Evolutionary conservation across 2,888 invertebrate genomes (phyloP), one percentile per base, ranked within the genome.

Genomic region (Drosophila nigritarsus): DNA sequence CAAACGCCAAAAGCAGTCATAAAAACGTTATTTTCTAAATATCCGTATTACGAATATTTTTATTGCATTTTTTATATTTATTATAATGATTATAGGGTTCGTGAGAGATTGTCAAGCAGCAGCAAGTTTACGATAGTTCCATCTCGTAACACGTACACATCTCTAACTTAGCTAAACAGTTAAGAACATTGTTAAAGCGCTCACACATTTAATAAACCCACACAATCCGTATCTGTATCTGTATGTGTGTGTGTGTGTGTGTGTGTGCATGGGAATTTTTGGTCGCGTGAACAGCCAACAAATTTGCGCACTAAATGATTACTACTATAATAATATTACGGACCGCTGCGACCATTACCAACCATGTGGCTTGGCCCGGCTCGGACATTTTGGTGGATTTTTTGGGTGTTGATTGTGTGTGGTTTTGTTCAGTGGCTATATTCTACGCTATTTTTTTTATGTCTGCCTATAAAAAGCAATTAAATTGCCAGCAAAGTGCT

Each of bases 251-350:
- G 24, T 62, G n/a, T n/a, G n/a, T 9, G 11, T 20, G 20, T 20
- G 45, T 45, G 42, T 45, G 56, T 45, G 45, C 42, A 29, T 56
- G 65, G 49, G 65, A 67, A 65, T 68, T 55, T 71, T 65, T 49
- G 59, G 66, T 70, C 67, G 74, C 77, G 67, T 73, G 68, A 80
- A 75, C 77, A 77, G 72, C 78, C 70, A 78, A 80, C 82, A 80
- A 88, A 88, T 83, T 83, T 82, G 73, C 71, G 72, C 87, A 78
- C 87, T 86, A 86, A 83, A 88, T 83, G 77, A 83, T 83, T 79
- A 78, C 75, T 83, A 80, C 82, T 82, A 84, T 84, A 85, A 73
- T 77, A 82, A 81, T 79, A 87, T 82, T 76, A 73, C 79, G 72
- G 51, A 66, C 73, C 71, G 59, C 62, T 62, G 73, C 66, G 69